Conservation (phyloP, 2,797 vertebrate genomes). For the Pseudomugil gertrudae region DNA sequence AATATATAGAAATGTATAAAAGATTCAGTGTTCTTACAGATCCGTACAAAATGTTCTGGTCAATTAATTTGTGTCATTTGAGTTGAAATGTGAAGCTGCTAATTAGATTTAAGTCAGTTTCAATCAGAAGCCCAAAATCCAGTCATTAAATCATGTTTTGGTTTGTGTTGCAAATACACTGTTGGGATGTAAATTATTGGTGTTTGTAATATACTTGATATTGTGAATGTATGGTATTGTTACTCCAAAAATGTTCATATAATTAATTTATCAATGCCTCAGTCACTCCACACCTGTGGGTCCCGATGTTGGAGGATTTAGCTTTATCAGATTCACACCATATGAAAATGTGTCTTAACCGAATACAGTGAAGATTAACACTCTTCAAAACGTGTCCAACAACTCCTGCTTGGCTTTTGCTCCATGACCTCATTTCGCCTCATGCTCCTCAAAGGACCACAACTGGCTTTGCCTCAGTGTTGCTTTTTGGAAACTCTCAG, state of each 20-base stretch:
- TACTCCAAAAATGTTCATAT: slow-evolving; percentile 19
- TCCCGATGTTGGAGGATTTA: slow-evolving; percentile 27
- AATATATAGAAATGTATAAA: slow-evolving; percentile 15
- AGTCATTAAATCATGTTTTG: slow-evolving; percentile 8
- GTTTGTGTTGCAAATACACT: slow-evolving; percentile 36
- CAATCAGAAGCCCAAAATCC: slow-evolving; percentile 6
- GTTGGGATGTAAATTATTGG: slow-evolving; percentile 31
- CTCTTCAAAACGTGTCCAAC: slow-evolving; percentile 14
- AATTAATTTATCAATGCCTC: slow-evolving; percentile 28
- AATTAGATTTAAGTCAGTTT: slow-evolving; percentile 12
- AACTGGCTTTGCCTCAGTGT: slow-evolving; percentile 46
- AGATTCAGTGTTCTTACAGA: slow-evolving; percentile 4
- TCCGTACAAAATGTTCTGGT: slow-evolving; percentile 14
- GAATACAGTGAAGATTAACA: slow-evolving; percentile 16
- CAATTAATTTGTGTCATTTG: background rate
- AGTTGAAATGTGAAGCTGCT: slow-evolving; percentile 24
- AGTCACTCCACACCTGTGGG: slow-evolving; percentile 15
- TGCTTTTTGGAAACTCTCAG: slow-evolving; percentile 18
- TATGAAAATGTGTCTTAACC: slow-evolving; percentile 14
- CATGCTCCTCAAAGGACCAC: slow-evolving; percentile 37
- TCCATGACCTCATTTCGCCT: slow-evolving; percentile 23
- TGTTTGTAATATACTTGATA: slow-evolving; percentile 38
- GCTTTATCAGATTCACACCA: slow-evolving; percentile 15
- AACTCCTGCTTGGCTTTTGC: slow-evolving; percentile 31
- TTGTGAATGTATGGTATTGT: slow-evolving; percentile 42